Conservation (phyloP, 2,797 vertebrate species). For the Brotula barbata region DNA sequence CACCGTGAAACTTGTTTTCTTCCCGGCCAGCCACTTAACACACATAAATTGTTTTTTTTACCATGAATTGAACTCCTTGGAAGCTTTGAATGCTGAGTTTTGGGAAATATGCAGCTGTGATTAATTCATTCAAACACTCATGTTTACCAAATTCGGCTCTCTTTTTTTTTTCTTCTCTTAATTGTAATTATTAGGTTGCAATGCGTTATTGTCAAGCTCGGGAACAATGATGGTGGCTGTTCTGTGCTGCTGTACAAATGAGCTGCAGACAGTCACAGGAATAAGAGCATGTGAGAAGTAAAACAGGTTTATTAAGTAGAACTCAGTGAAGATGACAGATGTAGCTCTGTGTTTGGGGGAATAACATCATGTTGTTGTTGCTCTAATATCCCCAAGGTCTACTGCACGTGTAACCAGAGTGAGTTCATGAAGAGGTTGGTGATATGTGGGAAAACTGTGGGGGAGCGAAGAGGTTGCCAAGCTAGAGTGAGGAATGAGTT, state of each 20-base stretch:
- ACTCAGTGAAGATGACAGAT: background rate
- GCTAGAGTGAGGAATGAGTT: conserved; percentile 29
- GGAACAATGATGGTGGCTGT: too few relatives aligned
- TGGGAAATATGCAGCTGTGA: too few relatives aligned
- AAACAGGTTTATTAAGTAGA: conserved; percentile 8
- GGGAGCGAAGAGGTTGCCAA: conserved; percentile 19
- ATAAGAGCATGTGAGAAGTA: background rate
- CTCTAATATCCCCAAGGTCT: conserved; percentile 8
- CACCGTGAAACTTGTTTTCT: too few relatives aligned
- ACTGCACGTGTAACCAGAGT: conserved; percentile 12
- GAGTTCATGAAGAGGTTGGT: conserved; percentile 42
- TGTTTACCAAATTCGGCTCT: too few relatives aligned
- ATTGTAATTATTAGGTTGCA: too few relatives aligned
- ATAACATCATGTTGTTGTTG: background rate
- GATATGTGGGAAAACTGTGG: conserved; percentile 46
- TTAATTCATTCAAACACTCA: too few relatives aligned
- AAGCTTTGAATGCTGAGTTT: too few relatives aligned
- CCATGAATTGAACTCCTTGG: too few relatives aligned
- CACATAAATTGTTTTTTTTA: too few relatives aligned
- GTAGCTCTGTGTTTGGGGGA: background rate
- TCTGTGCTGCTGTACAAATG: background rate
- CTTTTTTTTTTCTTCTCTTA: too few relatives aligned
- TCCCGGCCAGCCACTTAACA: too few relatives aligned
- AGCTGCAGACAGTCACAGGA: background rate
- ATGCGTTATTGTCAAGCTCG: too few relatives aligned